Percentiles rank a stretch among this genome's conserved stretches.
Conservation (phyloP, 1,140 invertebrate genomes). For the Planococcus citri region DNA sequence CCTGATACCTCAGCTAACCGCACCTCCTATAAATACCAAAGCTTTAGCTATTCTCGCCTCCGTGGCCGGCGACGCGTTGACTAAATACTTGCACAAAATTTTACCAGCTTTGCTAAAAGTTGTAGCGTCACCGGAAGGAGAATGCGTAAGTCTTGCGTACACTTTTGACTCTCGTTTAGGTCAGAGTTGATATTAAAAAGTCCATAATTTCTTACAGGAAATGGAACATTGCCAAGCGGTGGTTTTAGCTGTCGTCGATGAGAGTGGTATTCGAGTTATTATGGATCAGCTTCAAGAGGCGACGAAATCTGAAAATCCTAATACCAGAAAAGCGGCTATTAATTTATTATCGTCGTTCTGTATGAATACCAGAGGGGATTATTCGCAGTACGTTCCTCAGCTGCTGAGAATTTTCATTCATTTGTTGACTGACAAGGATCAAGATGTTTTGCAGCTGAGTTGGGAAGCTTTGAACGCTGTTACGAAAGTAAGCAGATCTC, state of each 20-base stretch:
- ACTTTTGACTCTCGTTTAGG: too few species aligned
- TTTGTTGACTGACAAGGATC: slow-evolving; percentile 65
- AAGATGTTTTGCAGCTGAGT: slow-evolving; percentile 60
- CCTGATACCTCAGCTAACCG: slow-evolving; percentile 84
- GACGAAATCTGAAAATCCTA: slow-evolving; percentile 46
- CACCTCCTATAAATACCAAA: slow-evolving; percentile 77
- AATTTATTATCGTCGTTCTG: slow-evolving; percentile 83
- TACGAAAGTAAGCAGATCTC: slow-evolving; percentile 58
- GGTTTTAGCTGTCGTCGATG: slow-evolving; percentile 76
- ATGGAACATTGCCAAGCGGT: slow-evolving; percentile 89
- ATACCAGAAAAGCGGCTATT: slow-evolving; percentile 59
- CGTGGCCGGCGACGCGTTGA: slow-evolving; percentile 85
- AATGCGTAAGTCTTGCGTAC: slow-evolving; percentile 33
- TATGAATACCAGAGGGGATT: slow-evolving; percentile 72
- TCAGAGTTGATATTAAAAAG: too few species aligned
- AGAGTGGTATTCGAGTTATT: slow-evolving; percentile 72
- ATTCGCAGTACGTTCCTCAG: slow-evolving; percentile 74
- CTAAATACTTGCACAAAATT: slow-evolving; percentile 79
- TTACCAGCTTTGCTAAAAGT: slow-evolving; percentile 76
- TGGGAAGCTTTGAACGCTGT: slow-evolving; percentile 86
- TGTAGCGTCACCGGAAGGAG: slow-evolving; percentile 40
- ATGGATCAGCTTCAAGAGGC: slow-evolving; percentile 82
- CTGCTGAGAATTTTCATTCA: slow-evolving; percentile 75
- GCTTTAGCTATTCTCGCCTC: slow-evolving; percentile 83
- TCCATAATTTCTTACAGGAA: slow-evolving; percentile 44